A percentile compares a stretch with the other conserved stretches of the same genome.
phyloP scores from a whole-genome alignment of 2,797 vertebrate genomes.

The Taeniopygia guttata region DNA sequence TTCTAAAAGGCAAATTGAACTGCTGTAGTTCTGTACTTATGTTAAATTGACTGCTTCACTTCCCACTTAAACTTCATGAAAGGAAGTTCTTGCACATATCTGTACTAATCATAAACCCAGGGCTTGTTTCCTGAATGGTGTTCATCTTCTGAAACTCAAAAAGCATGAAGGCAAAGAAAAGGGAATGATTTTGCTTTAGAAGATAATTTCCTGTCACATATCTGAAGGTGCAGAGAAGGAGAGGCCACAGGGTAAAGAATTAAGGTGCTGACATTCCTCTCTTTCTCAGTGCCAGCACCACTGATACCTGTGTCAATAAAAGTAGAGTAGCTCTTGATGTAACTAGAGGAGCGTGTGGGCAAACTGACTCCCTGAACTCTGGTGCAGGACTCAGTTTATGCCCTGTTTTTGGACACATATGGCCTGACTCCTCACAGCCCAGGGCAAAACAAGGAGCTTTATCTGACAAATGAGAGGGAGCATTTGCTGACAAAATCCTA shows the following conservation, averaged over 20 bases:
- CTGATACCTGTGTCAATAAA: rapidly evolving
- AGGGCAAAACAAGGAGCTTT: neutral
- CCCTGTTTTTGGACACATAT: rapidly evolving
- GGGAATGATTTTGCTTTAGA: neutral
- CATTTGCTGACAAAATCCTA: neutral
- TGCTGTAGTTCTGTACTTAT: neutral
- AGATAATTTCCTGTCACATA: neutral
- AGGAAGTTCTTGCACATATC: neutral
- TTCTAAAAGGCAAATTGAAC: neutral
- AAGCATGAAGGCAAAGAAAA: neutral
- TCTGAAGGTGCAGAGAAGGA: neutral
- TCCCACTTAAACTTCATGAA: neutral
- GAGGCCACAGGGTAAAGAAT: neutral
- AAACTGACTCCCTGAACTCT: neutral
- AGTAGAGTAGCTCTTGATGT: neutral
- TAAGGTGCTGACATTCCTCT: neutral
- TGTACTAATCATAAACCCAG: neutral
- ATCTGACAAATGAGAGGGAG: neutral
- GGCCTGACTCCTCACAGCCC: neutral
- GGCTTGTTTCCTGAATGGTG: neutral
- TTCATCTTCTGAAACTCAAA: neutral
- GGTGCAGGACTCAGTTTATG: neutral
- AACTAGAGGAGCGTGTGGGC: neutral
- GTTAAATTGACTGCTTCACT: neutral
- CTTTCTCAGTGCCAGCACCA: neutral